These are phyloP conservation scores for Bujurquina vittata DNA, from an alignment of 2,113 vertebrate species.

Conservation along the genomic window DNA sequence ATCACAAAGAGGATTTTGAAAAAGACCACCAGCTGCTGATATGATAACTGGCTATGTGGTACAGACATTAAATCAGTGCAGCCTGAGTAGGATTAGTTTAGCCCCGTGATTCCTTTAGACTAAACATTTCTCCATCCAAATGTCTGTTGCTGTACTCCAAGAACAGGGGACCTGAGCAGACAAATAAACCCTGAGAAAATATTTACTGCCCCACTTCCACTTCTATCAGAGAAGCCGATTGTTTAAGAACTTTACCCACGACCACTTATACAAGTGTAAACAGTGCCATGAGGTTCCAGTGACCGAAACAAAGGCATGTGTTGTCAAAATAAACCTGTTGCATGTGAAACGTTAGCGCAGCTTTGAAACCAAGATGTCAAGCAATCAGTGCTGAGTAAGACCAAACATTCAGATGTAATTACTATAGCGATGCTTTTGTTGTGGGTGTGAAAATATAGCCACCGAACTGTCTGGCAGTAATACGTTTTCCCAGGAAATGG, in stretches of 20 bases:
- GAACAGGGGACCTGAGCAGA: conserved; percentile 15
- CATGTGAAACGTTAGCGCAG: conserved; percentile 32
- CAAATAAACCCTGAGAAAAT: conserved; percentile 67
- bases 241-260: conserved; percentile 57
- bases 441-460: conserved; percentile 33
- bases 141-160: conserved; percentile 17
- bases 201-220: conserved; percentile 49
- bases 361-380: conserved; percentile 63
- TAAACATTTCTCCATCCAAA: conserved; percentile 66
- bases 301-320: conserved; percentile 25
- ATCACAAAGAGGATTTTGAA: background rate
- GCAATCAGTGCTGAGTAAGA: conserved; percentile 39
- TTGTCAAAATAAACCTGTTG: conserved; percentile 62
- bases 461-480: conserved; percentile 21
- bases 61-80: conserved; percentile 1
- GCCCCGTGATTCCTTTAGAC: conserved; percentile 48
- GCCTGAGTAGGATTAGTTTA: conserved; percentile 11
- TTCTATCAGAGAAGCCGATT: conserved; percentile 51
- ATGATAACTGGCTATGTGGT: background rate
- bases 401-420: conserved; percentile 46
- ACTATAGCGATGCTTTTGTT: conserved; percentile 43
- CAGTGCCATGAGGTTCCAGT: conserved; percentile 35
- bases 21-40: background rate
- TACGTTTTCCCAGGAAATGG: conserved; percentile 21
- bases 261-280: conserved; percentile 58